phyloP scores from a whole-genome alignment of 2,797 vertebrate genomes.

The Discoglossus pictus region DNA sequence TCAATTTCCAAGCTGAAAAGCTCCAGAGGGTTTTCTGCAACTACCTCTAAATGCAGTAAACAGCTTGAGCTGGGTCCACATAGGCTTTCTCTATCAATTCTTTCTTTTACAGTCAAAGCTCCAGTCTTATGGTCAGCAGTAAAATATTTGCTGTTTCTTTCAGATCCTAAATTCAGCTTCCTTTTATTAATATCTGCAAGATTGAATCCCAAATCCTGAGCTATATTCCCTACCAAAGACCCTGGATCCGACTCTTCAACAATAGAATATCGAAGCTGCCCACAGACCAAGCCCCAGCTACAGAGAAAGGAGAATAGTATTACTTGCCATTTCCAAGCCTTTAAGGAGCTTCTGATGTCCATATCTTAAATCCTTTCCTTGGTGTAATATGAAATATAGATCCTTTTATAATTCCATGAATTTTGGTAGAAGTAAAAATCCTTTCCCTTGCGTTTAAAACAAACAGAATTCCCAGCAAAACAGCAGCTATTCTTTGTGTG shows the following conservation, averaged over 20 bases:
- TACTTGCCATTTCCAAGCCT: slow-evolving; percentile 86
- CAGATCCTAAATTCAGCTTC: slow-evolving; percentile 60
- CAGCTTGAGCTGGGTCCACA: slow-evolving; percentile 80
- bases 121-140: slow-evolving; percentile 60
- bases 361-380: slow-evolving; percentile 43
- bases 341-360: slow-evolving; percentile 66
- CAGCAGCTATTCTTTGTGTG: slow-evolving; percentile 73
- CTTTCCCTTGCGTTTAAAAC: slow-evolving; percentile 53
- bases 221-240: slow-evolving; percentile 53
- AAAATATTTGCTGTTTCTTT: slow-evolving; percentile 61
- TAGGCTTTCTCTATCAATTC: slow-evolving; percentile 86
- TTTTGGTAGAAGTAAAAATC: too few species aligned
- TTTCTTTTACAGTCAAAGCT: slow-evolving; percentile 79
- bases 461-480: slow-evolving; percentile 57
- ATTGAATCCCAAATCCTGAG: slow-evolving; percentile 56
- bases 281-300: slow-evolving; percentile 76
- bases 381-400: background rate
- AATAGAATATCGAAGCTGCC: slow-evolving; percentile 85
- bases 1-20: slow-evolving; percentile 60
- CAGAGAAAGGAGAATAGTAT: slow-evolving; percentile 82
- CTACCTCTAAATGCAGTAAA: slow-evolving; percentile 80
- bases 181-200: slow-evolving; percentile 56
- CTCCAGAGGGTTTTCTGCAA: slow-evolving; percentile 78
- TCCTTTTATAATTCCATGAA: background rate
- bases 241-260: slow-evolving; percentile 82